Evolutionary conservation across 2,797 vertebrate genomes (phyloP).

Genomic region (Lateolabrax maculatus): DNA sequence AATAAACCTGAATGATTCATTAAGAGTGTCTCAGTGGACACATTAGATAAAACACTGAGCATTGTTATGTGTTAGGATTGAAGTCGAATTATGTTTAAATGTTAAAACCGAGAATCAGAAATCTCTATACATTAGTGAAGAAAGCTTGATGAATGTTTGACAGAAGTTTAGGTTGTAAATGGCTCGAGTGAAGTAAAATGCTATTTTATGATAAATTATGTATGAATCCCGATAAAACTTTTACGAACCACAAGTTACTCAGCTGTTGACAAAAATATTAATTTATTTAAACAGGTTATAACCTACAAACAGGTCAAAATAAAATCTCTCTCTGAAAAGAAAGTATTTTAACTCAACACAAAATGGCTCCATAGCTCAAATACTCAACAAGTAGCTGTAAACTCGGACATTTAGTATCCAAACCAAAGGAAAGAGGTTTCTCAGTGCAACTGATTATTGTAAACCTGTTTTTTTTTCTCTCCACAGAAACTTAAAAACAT

Average conservation of each 20-base stretch:
- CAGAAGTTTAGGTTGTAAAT: too few species aligned
- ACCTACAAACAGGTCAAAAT: slow-evolving; percentile 86
- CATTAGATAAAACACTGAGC: not conserved
- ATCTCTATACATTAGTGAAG: too few species aligned
- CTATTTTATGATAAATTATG: not conserved
- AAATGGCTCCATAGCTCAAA: slow-evolving; percentile 33
- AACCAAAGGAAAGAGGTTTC: slow-evolving; percentile 31
- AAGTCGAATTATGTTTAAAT: not conserved
- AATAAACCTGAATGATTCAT: not conserved
- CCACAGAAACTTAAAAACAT: slow-evolving; percentile 22
- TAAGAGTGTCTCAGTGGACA: not conserved
- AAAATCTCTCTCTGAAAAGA: slow-evolving; percentile 47
- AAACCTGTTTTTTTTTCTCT: slow-evolving; percentile 33
- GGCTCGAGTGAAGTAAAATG: not conserved
- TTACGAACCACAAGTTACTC: slow-evolving; percentile 84
- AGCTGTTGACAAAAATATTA: slow-evolving; percentile 86
- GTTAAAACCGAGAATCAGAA: not conserved
- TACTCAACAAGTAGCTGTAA: slow-evolving; percentile 46
- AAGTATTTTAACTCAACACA: slow-evolving; percentile 45
- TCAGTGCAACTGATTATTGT: slow-evolving; percentile 55
- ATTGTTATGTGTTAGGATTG: not conserved
- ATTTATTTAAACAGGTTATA: slow-evolving; percentile 92
- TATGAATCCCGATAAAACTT: not conserved
- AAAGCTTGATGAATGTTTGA: not conserved
- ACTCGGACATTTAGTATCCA: slow-evolving; percentile 40